Conservation (phyloP, 2,888 invertebrate genomes). For the Trimorus sp. region DNA sequence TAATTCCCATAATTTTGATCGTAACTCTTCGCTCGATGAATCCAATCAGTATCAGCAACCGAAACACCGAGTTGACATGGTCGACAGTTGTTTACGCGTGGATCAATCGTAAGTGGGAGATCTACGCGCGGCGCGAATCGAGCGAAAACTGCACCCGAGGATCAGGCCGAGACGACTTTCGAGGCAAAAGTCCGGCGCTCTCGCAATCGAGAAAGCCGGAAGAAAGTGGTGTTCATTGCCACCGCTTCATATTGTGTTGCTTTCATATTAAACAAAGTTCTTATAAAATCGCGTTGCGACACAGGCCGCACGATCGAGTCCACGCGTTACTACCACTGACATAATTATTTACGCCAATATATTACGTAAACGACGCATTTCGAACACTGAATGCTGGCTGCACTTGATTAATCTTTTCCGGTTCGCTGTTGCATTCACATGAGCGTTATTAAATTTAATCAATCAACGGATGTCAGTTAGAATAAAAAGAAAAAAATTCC, state of each 20-base stretch:
- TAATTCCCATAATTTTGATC: constrained; percentile 43
- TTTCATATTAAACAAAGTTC: constrained; percentile 54
- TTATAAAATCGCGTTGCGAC: constrained; percentile 37
- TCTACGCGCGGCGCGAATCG: constrained; percentile 23
- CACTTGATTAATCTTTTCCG: constrained; percentile 22
- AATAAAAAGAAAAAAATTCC: too few relatives aligned
- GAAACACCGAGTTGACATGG: neutral
- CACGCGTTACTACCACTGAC: constrained; percentile 33
- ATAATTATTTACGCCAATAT: constrained; percentile 29
- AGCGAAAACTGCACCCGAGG: constrained; percentile 29
- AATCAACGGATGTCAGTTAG: too few relatives aligned
- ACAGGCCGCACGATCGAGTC: constrained; percentile 5
- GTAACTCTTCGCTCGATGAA: neutral
- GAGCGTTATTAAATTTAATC: neutral
- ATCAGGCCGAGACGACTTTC: constrained; percentile 49
- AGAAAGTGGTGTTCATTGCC: constrained; percentile 73
- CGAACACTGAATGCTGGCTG: constrained; percentile 1
- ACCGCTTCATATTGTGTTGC: constrained; percentile 38
- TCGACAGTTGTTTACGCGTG: neutral
- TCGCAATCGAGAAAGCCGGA: constrained; percentile 72
- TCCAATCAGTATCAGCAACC: neutral
- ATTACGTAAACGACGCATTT: constrained; percentile 29
- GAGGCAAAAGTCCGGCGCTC: constrained; percentile 41
- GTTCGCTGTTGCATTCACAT: constrained; percentile 1
- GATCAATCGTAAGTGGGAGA: neutral